Evolutionary conservation across 2,797 vertebrate species (phyloP).

Genomic region (Triplophysa yarkandensis): DNA sequence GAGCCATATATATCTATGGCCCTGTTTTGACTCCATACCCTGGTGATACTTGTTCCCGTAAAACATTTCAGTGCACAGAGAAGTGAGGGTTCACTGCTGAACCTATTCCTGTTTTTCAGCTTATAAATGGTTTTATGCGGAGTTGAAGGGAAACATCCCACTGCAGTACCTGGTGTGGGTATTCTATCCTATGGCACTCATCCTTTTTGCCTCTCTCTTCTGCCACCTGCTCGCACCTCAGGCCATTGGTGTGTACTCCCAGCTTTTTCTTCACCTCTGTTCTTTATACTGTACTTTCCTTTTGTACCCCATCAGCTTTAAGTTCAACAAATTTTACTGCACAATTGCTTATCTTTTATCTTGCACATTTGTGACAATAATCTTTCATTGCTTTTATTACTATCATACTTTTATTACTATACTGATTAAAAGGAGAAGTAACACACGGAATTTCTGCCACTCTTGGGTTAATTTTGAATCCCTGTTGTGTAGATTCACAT

Average conservation of each 20-base stretch:
- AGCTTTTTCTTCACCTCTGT: not conserved
- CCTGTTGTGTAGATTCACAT: no score
- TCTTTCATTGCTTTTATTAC: no score
- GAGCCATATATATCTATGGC: no score
- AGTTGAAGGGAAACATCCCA: slow-evolving; percentile 79
- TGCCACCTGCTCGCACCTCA: slow-evolving; percentile 93
- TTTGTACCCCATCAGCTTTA: not conserved
- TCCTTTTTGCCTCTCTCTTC: slow-evolving; percentile 90
- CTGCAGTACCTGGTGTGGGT: slow-evolving; percentile 92
- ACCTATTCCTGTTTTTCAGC: slow-evolving; percentile 67
- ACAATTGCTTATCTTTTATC: no score
- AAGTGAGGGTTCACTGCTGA: not conserved
- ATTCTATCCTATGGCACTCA: slow-evolving; percentile 84
- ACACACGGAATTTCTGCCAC: no score
- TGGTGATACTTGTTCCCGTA: no score
- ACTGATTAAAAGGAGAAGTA: no score
- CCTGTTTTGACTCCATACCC: no score
- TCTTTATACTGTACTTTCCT: not conserved
- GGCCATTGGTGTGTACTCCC: slow-evolving; percentile 84
- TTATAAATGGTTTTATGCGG: slow-evolving; percentile 89
- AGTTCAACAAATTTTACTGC: not conserved
- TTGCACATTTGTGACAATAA: no score
- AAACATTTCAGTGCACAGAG: no score
- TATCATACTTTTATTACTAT: no score
- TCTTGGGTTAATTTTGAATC: no score